A percentile compares a stretch with the other conserved stretches of the same genome.
phyloP scores from a whole-genome alignment of 2,888 invertebrate species.

The Pachliopta kotzebuea region DNA sequence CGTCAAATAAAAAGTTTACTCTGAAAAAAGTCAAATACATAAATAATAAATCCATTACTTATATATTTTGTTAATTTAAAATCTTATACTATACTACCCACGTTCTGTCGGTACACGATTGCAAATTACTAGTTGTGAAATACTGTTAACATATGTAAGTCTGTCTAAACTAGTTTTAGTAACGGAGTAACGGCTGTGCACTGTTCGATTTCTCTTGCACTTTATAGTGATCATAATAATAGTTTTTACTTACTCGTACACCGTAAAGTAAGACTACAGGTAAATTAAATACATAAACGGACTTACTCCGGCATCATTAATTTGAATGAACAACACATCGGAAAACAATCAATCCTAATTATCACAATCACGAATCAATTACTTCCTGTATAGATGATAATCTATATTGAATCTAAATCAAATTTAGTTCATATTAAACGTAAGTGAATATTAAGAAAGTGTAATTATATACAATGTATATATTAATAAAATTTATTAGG shows the following conservation, averaged over 20 bases:
- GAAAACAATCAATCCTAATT: too few species aligned
- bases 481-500: too few species aligned
- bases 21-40: too few species aligned
- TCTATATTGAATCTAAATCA: too few species aligned
- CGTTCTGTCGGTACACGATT: neutral
- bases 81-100: slow-evolving; percentile 1
- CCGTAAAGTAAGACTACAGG: neutral
- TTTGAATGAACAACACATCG: too few species aligned
- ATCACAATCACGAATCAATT: too few species aligned
- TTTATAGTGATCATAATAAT: neutral
- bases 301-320: neutral
- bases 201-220: slow-evolving; percentile 2
- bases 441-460: too few species aligned
- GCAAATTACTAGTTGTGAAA: slow-evolving; percentile 3
- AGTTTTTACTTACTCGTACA: neutral
- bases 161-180: slow-evolving; percentile 1
- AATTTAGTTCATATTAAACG: too few species aligned
- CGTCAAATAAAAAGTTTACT: too few species aligned
- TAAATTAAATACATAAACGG: neutral
- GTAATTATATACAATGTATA: too few species aligned
- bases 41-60: too few species aligned
- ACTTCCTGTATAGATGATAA: too few species aligned
- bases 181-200: slow-evolving; percentile 2
- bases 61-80: neutral
- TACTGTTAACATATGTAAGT: neutral